These are phyloP conservation scores for Epistrophe grossulariae DNA, from an alignment of 2,888 invertebrate genomes.

Conservation along the genomic window DNA sequence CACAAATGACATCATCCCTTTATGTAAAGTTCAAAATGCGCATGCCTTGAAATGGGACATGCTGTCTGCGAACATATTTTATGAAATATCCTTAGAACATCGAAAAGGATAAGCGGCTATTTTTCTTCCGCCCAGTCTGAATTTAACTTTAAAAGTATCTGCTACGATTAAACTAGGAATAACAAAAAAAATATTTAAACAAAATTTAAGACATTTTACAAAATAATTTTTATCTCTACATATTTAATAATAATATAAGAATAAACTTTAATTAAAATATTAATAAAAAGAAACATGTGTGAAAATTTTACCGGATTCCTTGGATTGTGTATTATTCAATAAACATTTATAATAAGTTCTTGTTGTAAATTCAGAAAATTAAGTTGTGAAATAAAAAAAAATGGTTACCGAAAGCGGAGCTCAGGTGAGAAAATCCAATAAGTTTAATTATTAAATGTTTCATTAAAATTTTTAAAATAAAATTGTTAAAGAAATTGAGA, in stretches of 20 bases:
- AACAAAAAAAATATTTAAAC: background rate
- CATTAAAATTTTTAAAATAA: background rate
- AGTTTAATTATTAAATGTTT: background rate
- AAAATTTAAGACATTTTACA: slow-evolving; percentile 23
- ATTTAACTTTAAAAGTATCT: slow-evolving; percentile 83
- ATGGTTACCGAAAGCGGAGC: slow-evolving; percentile 84
- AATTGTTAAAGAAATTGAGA: background rate
- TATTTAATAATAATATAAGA: background rate
- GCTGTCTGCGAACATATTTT: slow-evolving; percentile 9
- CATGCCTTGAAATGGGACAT: slow-evolving; percentile 80
- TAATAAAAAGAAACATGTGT: slow-evolving; percentile 1
- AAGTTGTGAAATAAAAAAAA: slow-evolving; percentile 76
- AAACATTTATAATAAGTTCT: background rate
- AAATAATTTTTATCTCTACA: slow-evolving; percentile 14
- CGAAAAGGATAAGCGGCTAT: slow-evolving; percentile 79
- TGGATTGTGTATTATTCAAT: slow-evolving; percentile 7
- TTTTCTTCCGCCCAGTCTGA: slow-evolving; percentile 81
- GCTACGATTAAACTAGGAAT: slow-evolving; percentile 77
- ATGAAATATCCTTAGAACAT: slow-evolving; percentile 77
- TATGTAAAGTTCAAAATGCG: slow-evolving; percentile 77
- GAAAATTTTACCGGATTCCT: slow-evolving; percentile 12
- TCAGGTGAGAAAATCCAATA: slow-evolving; percentile 80
- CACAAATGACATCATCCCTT: slow-evolving; percentile 69
- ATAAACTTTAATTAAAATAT: slow-evolving; percentile 6
- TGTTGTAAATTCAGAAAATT: slow-evolving; percentile 25